Base-by-base conservation (phyloP, 2,888 invertebrate species). In the Metallyticus violacea region DNA sequence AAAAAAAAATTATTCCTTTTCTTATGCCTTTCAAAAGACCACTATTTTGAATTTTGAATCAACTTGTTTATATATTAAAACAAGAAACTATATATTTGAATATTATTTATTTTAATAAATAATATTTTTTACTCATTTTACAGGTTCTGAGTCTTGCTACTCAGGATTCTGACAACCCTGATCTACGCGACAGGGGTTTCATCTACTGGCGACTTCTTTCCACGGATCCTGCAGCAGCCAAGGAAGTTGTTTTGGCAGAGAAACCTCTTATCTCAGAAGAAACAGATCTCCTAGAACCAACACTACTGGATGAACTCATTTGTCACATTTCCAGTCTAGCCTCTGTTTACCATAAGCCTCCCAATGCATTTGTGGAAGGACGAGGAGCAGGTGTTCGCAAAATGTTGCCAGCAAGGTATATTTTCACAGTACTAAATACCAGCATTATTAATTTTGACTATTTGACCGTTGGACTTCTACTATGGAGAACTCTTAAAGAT, bases 231-330 rank as follows among this genome's bases (percentile, higher is more conserved):
- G 99, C 98, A 6, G 99, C 99, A 0, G 99, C 99, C 27, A 99
- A 99, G 91, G 99, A 99, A 92, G 99, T 99, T 76, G 99, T 99
- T 0, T 93, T 99, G 81, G 99, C 99, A 0, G 99, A 99, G 92
- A 99, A 99, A 91, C 99, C 99, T 0, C 94, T 99, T 86, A 99
- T 99, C 91, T 99, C 99, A 0, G 99, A 99, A 92, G 99, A 99
- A 93, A 99, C 99, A 0, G 99, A 99, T 93, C 93, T 99, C 80
- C 92, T 99, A 89, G 99, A 99, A 91, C 99, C 99, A 0, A 99
- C 99, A 0, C 93, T 99, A 79, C 93, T 99, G 88, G 99, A 99
- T 92, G 99, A 99, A 92, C 94, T 99, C 87, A 99, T 99, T 91
- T 99, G 99, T 91, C 99, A 99, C 92, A 99, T 99, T 91, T 98